Evolutionary conservation across 1,140 invertebrate species (phyloP).

Genomic region (Belonocnema kinseyi): DNA sequence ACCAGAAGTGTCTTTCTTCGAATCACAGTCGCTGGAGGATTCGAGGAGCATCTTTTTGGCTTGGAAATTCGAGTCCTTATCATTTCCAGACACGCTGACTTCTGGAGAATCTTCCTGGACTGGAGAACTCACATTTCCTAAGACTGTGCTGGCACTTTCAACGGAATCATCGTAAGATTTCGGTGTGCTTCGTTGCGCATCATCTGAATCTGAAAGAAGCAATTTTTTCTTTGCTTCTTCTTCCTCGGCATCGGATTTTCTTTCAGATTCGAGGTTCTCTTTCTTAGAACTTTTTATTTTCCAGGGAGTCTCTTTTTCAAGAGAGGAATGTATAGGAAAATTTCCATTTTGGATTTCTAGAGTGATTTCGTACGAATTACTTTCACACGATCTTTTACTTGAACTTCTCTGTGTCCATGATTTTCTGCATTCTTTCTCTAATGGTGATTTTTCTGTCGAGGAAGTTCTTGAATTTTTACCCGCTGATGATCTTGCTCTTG

Average conservation of each 20-base stretch:
- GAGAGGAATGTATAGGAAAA: no score
- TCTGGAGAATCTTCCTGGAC: background rate
- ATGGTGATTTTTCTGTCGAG: background rate
- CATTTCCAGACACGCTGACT: background rate
- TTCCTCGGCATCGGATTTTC: background rate
- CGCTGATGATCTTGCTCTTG: no score
- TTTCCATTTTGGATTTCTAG: no score
- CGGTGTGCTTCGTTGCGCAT: background rate
- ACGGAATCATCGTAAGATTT: background rate
- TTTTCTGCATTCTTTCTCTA: conserved; percentile 11
- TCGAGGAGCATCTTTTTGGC: background rate
- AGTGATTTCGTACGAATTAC: no score
- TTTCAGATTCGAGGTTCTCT: background rate
- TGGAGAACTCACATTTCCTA: background rate
- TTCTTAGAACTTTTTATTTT: background rate
- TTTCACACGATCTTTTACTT: background rate
- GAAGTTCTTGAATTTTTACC: background rate
- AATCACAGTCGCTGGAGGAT: background rate
- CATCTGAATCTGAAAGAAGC: conserved; percentile 5
- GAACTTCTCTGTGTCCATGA: background rate
- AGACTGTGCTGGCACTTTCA: background rate
- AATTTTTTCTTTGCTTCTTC: background rate
- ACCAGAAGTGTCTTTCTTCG: background rate
- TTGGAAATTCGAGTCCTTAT: background rate
- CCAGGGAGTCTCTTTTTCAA: no score